Percentiles rank a stretch among this genome's conserved stretches.
These are phyloP conservation scores for Vanessa atalanta DNA, from an alignment of 1,140 invertebrate genomes.

Conservation along the genomic window DNA sequence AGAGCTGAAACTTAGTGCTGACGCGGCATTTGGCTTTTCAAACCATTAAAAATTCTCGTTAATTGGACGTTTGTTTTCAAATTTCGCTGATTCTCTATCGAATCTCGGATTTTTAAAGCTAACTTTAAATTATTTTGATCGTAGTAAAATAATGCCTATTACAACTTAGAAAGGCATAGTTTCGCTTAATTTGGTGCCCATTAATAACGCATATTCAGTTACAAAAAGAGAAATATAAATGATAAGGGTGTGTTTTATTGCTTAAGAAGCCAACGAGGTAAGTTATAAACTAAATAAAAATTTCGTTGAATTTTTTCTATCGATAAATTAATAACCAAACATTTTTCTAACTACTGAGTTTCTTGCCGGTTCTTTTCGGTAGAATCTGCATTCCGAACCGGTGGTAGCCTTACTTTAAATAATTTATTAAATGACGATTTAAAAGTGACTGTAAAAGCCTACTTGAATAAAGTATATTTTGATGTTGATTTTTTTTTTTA, in stretches of 20 bases:
- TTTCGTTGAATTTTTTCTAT: too few species aligned
- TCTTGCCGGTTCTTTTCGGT: too few species aligned
- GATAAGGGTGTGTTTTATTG: conserved; percentile 1
- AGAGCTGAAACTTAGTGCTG: conserved; percentile 27
- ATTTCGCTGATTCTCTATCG: conserved; percentile 18
- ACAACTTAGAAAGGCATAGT: not conserved
- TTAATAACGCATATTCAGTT: not conserved
- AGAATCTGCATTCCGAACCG: too few species aligned
- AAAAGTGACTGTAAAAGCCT: too few species aligned
- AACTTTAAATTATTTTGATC: not conserved
- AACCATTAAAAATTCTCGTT: conserved; percentile 19
- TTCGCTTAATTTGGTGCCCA: not conserved
- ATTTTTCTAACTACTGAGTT: too few species aligned
- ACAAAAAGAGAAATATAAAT: conserved; percentile 1
- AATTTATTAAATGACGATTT: too few species aligned
- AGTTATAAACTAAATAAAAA: too few species aligned
- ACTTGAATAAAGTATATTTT: too few species aligned
- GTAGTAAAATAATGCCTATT: conserved; percentile 4
- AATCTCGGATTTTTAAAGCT: conserved; percentile 13
- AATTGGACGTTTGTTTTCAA: conserved; percentile 28
- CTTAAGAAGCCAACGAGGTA: not conserved
- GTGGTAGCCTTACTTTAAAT: too few species aligned
- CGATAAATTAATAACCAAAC: too few species aligned
- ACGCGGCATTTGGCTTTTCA: conserved; percentile 20
- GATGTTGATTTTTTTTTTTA: too few species aligned